These are phyloP conservation scores for Tenebrio molitor DNA, from an alignment of 1,140 invertebrate genomes.

Conservation along the genomic window DNA sequence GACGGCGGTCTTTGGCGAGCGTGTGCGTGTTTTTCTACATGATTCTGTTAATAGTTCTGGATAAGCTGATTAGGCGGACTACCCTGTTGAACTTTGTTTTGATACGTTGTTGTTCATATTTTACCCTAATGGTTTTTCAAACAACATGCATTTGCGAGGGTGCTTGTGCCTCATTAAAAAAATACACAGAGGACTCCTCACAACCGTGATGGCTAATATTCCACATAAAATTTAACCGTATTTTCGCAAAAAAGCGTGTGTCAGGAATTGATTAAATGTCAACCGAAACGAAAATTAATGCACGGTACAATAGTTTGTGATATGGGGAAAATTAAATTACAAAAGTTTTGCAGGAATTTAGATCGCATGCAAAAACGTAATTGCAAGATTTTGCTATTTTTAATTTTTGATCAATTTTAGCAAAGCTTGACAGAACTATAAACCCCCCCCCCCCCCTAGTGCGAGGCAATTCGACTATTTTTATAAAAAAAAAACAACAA, in stretches of 20 bases:
- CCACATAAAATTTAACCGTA: not conserved
- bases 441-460: too few relatives aligned
- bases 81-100: conserved; percentile 34
- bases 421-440: too few relatives aligned
- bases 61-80: conserved; percentile 21
- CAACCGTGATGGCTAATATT: not conserved
- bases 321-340: conserved; percentile 30
- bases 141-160: conserved; percentile 3
- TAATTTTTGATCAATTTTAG: conserved; percentile 14
- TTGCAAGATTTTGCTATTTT: conserved; percentile 2
- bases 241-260: conserved; percentile 24
- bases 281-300: conserved; percentile 37
- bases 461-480: too few relatives aligned
- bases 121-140: conserved; percentile 26
- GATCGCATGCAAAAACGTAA: conserved; percentile 26
- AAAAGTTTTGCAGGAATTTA: conserved; percentile 27
- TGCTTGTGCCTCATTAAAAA: conserved; percentile 15
- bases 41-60: conserved; percentile 37
- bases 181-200: not conserved
- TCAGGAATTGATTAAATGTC: conserved; percentile 31
- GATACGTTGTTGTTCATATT: conserved; percentile 30
- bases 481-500: too few relatives aligned
- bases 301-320: conserved; percentile 24
- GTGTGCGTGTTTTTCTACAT: conserved; percentile 23
- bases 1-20: not conserved